Evolutionary conservation across 2,888 invertebrate species (phyloP), one percentile per base, ranked within the genome.

Genomic region (Nebria salina): DNA sequence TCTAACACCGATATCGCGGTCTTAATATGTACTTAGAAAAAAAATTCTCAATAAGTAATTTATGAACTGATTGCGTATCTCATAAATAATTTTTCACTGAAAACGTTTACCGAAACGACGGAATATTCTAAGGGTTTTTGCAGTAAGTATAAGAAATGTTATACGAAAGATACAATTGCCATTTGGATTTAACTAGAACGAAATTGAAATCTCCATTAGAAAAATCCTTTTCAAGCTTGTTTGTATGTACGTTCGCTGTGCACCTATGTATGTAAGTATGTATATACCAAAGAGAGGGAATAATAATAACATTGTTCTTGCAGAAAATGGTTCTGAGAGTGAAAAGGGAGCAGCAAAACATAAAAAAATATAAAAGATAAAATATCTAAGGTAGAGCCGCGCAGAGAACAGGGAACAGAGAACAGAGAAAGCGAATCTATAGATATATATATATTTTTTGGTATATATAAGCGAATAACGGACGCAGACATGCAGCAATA

Each of bases 401-500:
- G 20, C 20, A 20, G 20, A 43, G n/a, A 7, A 2, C 20, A 20
- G 20, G 25, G n/a, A 7, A 2, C 25, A 34, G 34, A 34, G 13
- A 25, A 26, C 25, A 72, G 77, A 20, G 70, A 72, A 73, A 72
- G 72, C 78, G 75, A 80, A 80, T 80, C 72, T 80, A 80, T 80
- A 79, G 65, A 64, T 41, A 41, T 64, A 34, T 72, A 72, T 72
- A 72, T 78, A 78, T 54, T 68, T 54, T 54, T 54, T 54, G 70
- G 70, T 42, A 73, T 41, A 72, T 75, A 64, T 75, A 73, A 81
- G 66, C 72, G 81, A 81, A 76, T 76, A 76, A 81, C 81, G 73
- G 81, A 65, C 66, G 76, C 76, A 81, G 81, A 81, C 81, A 81
- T 82, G 75, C 77, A 78, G 82, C 82, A 82, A 82, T 82, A 78